phyloP scores from a whole-genome alignment of 2,888 invertebrate genomes.

The Cepaea hortensis region DNA sequence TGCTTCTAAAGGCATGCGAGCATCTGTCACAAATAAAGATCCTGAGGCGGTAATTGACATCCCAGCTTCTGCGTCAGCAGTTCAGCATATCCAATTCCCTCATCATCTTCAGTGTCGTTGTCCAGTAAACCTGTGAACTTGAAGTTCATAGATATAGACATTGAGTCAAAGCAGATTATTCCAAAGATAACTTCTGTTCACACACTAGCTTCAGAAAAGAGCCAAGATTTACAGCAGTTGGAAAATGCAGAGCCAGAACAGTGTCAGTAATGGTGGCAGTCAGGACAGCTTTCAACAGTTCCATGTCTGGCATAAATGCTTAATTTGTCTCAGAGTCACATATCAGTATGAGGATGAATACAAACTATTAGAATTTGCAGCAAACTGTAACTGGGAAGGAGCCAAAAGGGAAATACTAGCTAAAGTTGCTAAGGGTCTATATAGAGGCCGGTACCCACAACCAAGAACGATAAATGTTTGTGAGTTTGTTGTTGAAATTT shows the following conservation, averaged over 20 bases:
- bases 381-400: slow-evolving; percentile 70
- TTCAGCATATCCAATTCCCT: too few species aligned
- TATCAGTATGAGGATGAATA: slow-evolving; percentile 52
- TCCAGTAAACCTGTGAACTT: background rate
- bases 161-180: background rate
- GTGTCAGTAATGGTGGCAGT: background rate
- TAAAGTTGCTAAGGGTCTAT: slow-evolving; percentile 63
- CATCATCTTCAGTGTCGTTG: background rate
- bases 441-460: slow-evolving; percentile 57
- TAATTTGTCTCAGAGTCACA: slow-evolving; percentile 66
- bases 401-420: slow-evolving; percentile 66
- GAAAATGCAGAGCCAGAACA: slow-evolving; percentile 6
- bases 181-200: slow-evolving; percentile 31
- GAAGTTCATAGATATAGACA: background rate
- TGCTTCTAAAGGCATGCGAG: background rate
- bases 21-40: background rate
- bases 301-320: slow-evolving; percentile 61
- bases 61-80: background rate
- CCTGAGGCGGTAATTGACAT: background rate
- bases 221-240: background rate
- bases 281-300: slow-evolving; percentile 1
- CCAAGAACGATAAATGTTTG: slow-evolving; percentile 56
- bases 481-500: slow-evolving; percentile 63
- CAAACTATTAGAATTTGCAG: slow-evolving; percentile 70
- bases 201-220: background rate